phyloP scores from a whole-genome alignment of 2,888 invertebrate species.

The Linyphia triangularis region DNA sequence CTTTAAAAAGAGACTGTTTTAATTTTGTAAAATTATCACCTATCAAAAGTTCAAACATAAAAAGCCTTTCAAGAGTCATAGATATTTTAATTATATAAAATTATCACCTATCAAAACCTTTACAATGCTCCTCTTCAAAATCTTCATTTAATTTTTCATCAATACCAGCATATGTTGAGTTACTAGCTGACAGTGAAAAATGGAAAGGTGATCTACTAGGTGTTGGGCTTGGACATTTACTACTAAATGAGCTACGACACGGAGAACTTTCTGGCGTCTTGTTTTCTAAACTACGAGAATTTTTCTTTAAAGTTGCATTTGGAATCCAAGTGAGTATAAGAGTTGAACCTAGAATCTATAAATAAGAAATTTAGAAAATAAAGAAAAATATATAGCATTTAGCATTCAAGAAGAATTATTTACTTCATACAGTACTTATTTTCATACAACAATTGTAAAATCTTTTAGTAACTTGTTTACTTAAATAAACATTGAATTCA shows the following conservation, averaged over 20 bases:
- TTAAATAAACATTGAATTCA: no score
- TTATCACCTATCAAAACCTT: slow-evolving; percentile 43
- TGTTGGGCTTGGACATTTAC: slow-evolving; percentile 76
- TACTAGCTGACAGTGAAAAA: slow-evolving; percentile 24
- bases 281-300: slow-evolving; percentile 87
- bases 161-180: slow-evolving; percentile 42
- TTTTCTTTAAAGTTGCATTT: slow-evolving; percentile 91
- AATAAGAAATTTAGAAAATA: slow-evolving; percentile 43
- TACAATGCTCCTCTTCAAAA: slow-evolving; percentile 29
- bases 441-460: no score
- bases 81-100: no score
- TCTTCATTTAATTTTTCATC: slow-evolving; percentile 72
- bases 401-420: neutral
- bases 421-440: no score
- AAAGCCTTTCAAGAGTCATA: no score
- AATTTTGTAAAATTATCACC: no score
- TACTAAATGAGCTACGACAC: slow-evolving; percentile 76
- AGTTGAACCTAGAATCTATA: slow-evolving; percentile 83
- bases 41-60: no score
- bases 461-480: no score
- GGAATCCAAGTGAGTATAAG: slow-evolving; percentile 96
- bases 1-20: no score
- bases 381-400: neutral
- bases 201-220: slow-evolving; percentile 67
- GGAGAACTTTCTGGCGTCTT: slow-evolving; percentile 75